These are phyloP conservation scores for Brachyrhaphis roseni DNA, from an alignment of 2,797 vertebrate genomes.

Conservation along the genomic window DNA sequence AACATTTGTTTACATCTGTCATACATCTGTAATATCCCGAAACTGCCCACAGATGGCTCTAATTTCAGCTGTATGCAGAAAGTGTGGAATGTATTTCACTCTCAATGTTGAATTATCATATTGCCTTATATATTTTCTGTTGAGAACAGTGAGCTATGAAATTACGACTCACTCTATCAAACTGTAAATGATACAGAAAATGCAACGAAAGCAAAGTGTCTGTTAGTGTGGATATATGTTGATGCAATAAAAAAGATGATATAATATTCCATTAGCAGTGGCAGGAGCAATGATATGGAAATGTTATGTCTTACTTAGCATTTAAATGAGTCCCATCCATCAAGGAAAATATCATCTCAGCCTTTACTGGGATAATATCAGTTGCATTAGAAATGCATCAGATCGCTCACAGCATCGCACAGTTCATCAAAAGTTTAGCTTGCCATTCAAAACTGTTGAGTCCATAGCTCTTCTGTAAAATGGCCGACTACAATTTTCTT, in stretches of 20 bases:
- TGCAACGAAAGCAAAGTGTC: neutral
- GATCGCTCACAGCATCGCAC: no score
- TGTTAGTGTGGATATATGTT: neutral
- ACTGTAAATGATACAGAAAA: conserved; percentile 27
- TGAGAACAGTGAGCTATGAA: conserved; percentile 11
- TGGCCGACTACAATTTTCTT: no score
- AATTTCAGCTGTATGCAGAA: conserved; percentile 21
- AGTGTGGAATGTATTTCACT: conserved; percentile 51
- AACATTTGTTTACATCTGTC: neutral
- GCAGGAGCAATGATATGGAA: neutral
- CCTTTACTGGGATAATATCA: neutral
- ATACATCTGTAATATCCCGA: neutral
- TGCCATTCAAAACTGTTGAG: no score
- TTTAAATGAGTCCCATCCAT: neutral
- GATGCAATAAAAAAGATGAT: neutral
- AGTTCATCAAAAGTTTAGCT: no score
- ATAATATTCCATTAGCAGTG: neutral
- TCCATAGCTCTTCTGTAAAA: no score
- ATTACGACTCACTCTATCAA: neutral
- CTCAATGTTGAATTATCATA: neutral
- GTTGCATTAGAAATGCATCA: neutral
- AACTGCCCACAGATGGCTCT: neutral
- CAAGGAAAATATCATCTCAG: neutral
- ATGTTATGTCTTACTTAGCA: neutral
- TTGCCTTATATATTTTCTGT: conserved; percentile 16